These are phyloP conservation scores for Agapornis canus DNA, from an alignment of 2,797 vertebrate species.

Conservation along the genomic window DNA sequence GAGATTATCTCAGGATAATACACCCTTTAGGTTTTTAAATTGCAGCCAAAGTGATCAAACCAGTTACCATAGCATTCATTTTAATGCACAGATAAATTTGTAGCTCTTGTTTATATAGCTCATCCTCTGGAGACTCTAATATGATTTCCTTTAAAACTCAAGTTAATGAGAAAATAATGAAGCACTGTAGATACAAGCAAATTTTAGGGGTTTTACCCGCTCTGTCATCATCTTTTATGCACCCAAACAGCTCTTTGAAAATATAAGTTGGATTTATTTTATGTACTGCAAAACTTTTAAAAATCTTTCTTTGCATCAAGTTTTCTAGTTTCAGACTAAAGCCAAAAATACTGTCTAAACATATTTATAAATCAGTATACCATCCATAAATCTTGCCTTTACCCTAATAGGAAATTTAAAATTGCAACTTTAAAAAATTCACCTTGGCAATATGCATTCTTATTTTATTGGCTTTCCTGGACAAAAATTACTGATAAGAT, in stretches of 20 bases:
- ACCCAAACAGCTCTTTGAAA: conserved; percentile 63
- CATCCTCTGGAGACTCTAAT: conserved; percentile 57
- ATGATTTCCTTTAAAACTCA: conserved; percentile 69
- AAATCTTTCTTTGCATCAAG: conserved; percentile 37
- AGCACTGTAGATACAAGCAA: conserved; percentile 63
- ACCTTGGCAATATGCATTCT: conserved; percentile 28
- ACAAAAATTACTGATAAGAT: conserved; percentile 42
- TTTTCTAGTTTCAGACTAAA: conserved; percentile 45
- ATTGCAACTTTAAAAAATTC: conserved; percentile 49
- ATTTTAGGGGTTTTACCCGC: not conserved
- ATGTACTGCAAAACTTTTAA: conserved; percentile 53
- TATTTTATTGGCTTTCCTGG: conserved; percentile 56
- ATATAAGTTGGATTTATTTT: conserved; percentile 63
- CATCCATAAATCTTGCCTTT: conserved; percentile 43
- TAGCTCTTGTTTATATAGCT: conserved; percentile 67
- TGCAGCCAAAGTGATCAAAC: conserved; percentile 59
- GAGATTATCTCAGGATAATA: conserved; percentile 63
- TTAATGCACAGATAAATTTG: conserved; percentile 63
- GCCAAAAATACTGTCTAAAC: conserved; percentile 32
- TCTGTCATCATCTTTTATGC: conserved; percentile 50
- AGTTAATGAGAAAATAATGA: conserved; percentile 73
- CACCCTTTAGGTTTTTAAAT: conserved; percentile 62
- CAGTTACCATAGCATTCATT: conserved; percentile 66
- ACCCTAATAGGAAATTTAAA: conserved; percentile 56
- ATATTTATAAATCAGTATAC: conserved; percentile 55